These are phyloP conservation scores for Venturia canescens DNA, from an alignment of 1,140 invertebrate species.

Conservation along the genomic window DNA sequence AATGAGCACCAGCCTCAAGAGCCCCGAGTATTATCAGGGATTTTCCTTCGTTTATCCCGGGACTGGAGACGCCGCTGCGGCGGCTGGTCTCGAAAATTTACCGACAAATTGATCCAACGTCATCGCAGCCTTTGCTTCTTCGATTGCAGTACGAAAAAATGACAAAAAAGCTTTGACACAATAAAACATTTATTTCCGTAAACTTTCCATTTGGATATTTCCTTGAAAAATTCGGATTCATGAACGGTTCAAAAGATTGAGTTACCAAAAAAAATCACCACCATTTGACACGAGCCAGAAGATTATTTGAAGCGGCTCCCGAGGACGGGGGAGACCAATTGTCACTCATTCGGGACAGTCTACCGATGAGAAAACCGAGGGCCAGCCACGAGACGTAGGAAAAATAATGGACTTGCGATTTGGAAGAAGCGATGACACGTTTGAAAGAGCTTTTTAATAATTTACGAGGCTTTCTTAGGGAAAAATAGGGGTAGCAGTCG, in stretches of 20 bases:
- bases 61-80: background rate
- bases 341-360: background rate
- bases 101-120: background rate
- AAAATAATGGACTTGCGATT: background rate
- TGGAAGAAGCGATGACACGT: background rate
- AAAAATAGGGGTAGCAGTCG: too few species aligned
- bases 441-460: background rate
- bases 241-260: too few species aligned
- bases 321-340: background rate
- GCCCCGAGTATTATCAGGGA: background rate
- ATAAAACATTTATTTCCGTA: too few species aligned
- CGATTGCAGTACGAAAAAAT: too few species aligned
- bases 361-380: slow-evolving; percentile 1
- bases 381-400: background rate
- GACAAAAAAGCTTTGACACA: too few species aligned
- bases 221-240: too few species aligned
- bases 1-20: background rate
- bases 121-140: too few species aligned
- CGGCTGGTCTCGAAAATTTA: background rate
- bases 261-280: too few species aligned
- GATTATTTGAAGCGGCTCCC: background rate
- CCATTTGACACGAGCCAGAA: background rate
- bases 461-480: background rate
- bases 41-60: background rate
- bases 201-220: too few species aligned